A percentile compares a stretch with the other conserved stretches of the same genome.
phyloP scores from a whole-genome alignment of 2,797 vertebrate species.

The Pseudocheirus occidentalis region DNA sequence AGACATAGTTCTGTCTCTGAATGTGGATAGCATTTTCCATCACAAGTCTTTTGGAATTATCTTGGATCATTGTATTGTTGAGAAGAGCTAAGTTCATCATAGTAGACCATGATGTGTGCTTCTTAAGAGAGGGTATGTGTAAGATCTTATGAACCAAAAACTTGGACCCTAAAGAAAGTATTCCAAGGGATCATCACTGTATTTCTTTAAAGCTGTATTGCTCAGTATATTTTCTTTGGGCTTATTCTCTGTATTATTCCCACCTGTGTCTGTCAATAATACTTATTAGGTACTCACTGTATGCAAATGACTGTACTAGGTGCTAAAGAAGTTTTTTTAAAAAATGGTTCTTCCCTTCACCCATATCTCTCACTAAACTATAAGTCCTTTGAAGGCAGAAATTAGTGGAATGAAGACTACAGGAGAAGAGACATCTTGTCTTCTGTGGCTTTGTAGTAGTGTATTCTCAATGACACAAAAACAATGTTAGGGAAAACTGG shows the following conservation, averaged over 20 bases:
- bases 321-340: neutral
- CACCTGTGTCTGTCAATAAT: neutral
- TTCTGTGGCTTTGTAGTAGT: neutral
- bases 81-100: neutral
- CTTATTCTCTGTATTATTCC: neutral
- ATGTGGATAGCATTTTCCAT: neutral
- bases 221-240: neutral
- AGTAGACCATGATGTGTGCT: neutral
- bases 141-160: neutral
- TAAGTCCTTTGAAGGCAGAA: neutral
- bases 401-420: neutral
- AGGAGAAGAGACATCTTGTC: neutral
- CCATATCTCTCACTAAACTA: neutral
- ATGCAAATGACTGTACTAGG: neutral
- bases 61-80: neutral
- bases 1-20: neutral
- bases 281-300: neutral
- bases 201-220: neutral
- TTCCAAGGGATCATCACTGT: neutral
- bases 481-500: neutral
- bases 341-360: neutral
- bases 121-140: neutral
- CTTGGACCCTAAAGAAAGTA: neutral
- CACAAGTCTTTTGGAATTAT: neutral
- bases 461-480: neutral